These are phyloP conservation scores for Platycheirus albimanus DNA, from an alignment of 2,888 invertebrate genomes.

Conservation along the genomic window DNA sequence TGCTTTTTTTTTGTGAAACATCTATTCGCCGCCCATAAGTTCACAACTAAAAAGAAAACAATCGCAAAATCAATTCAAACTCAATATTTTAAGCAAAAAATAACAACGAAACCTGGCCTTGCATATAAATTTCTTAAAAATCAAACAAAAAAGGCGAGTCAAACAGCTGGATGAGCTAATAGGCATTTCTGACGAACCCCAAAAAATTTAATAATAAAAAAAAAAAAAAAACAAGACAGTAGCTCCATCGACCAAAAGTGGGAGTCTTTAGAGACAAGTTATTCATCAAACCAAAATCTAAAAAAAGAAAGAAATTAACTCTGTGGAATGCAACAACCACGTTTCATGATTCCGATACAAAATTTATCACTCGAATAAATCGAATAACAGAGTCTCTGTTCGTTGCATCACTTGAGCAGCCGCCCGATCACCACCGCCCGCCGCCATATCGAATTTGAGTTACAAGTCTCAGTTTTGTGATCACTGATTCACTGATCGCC, in stretches of 20 bases:
- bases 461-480: conserved; percentile 40
- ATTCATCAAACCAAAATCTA: conserved; percentile 49
- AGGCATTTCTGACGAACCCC: conserved; percentile 14
- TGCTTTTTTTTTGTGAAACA: conserved; percentile 11
- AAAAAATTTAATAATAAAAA: conserved; percentile 10
- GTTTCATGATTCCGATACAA: conserved; percentile 9
- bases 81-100: conserved; percentile 7
- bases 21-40: neutral
- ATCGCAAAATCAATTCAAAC: conserved; percentile 1
- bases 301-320: neutral
- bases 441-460: conserved; percentile 28
- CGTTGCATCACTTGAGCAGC: neutral
- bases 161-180: neutral
- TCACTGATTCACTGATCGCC: conserved; percentile 25
- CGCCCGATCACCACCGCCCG: conserved; percentile 2
- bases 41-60: conserved; percentile 10
- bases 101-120: conserved; percentile 5
- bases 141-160: neutral
- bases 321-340: conserved; percentile 52
- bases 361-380: conserved; percentile 15
- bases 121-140: conserved; percentile 42
- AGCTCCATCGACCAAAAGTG: conserved; percentile 21
- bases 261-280: neutral
- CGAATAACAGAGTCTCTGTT: neutral
- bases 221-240: neutral